A percentile compares a stretch with the other conserved stretches of the same genome.
These are phyloP conservation scores for Propithecus perrieri DNA, from an alignment of 2,797 vertebrate species.

Conservation along the genomic window DNA sequence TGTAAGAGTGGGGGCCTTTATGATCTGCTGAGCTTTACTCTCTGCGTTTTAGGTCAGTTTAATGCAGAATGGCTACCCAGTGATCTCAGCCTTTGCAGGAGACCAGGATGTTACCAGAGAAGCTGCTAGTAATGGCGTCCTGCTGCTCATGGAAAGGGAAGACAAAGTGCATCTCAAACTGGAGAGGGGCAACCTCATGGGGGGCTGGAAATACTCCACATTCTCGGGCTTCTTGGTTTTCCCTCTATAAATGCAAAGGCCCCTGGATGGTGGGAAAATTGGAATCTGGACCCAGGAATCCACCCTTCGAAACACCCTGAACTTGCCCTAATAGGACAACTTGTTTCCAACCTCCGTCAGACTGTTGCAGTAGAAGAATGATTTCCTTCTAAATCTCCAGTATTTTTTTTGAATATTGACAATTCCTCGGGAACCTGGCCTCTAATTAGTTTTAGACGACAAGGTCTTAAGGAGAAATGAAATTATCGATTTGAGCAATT, in stretches of 20 bases:
- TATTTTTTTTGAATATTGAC: conserved; percentile 91
- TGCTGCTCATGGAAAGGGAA: conserved; percentile 98
- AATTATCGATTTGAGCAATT: conserved; percentile 90
- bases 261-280: conserved; percentile 70
- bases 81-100: conserved; percentile 99
- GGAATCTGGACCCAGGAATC: conserved; percentile 77
- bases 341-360: conserved; percentile 87
- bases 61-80: conserved; percentile 98
- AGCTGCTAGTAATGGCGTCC: conserved; percentile 98
- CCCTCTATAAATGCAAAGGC: conserved; percentile 92
- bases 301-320: conserved; percentile 84
- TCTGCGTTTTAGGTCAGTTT: conserved; percentile 94
- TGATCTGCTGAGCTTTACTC: conserved; percentile 47
- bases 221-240: conserved; percentile 99
- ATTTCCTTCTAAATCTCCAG: conserved; percentile 89
- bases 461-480: conserved; percentile 92
- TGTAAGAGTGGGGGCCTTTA: not conserved
- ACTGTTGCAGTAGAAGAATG: conserved; percentile 90
- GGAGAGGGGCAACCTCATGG: conserved; percentile 98
- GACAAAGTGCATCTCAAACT: conserved; percentile 99
- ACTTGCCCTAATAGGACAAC: conserved; percentile 85
- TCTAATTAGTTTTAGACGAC: conserved; percentile 91
- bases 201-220: conserved; percentile 99
- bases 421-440: conserved; percentile 92
- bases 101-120: conserved; percentile 99